Evolutionary conservation across 2,888 invertebrate species (phyloP), one percentile per base, ranked within the genome.

Genomic region (Uropetala carovei): DNA sequence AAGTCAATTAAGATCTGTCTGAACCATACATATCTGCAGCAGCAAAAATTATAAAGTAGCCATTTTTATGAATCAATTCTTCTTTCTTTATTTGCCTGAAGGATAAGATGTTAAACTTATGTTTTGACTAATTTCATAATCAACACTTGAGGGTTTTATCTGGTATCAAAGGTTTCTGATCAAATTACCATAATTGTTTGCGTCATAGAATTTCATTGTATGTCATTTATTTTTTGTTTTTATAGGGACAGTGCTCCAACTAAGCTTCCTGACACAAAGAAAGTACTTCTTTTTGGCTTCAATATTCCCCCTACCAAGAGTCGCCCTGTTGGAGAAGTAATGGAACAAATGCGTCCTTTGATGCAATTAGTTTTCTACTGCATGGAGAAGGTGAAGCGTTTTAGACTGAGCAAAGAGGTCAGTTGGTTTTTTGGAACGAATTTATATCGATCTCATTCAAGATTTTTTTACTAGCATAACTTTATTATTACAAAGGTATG

Each of bases 391-490:
- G 96, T 99, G 93, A 98, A 98, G 94, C 96, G 98, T 93, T 97
- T 98, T 93, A 96, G 97, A 94, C 96, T 99, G 92, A 97, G 98
- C 93, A 98, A 98, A 95, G 99, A 99, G 97, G 98, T 98, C 94
- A 94, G 94, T 93, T 16, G n/a, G 9, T 18, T 75, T 75, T 13
- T 27, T 30, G 14, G 14, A 30, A 14, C 83, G 22, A 83, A 9
- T 30, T 18, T n/a, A 5, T 83, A 22, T 30, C 43, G 5, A 43
- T 43, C 43, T 43, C 5, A 43, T 43, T 43, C 43, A 43, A 3
- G 43, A 43, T 43, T 43, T 43, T 43, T 43, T 43, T 43, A 43
- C 5, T 43, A 3, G 43, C 43, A 43, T 43, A 5, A 43, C 43
- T 43, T 43, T 43, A 43, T 5, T 43, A 5, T 43, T 43, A 43